These are phyloP conservation scores for Marmota monax DNA, from an alignment of 2,113 vertebrate genomes.

Conservation along the genomic window DNA sequence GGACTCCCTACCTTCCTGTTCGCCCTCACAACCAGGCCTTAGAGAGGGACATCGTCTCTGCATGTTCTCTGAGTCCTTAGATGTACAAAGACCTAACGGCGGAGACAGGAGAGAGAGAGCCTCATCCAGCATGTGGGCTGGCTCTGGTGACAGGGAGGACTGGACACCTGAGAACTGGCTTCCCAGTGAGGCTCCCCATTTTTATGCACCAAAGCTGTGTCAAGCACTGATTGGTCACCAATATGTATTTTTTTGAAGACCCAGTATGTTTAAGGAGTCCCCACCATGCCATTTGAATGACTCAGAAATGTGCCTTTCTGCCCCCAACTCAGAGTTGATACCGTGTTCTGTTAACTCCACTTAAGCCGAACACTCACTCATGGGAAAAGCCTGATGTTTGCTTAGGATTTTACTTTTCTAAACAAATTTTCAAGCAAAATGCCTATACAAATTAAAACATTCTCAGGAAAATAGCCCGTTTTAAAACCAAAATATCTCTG, in stretches of 20 bases:
- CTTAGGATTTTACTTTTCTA: not conserved
- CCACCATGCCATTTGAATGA: rapidly evolving
- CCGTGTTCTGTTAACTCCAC: not conserved
- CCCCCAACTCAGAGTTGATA: not conserved
- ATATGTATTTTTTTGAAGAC: not conserved
- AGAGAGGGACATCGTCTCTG: not conserved
- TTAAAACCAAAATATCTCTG: not conserved
- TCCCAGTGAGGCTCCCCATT: not conserved
- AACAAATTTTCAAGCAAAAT: not conserved
- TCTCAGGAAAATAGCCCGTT: conserved; percentile 53
- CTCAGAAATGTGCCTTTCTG: not conserved
- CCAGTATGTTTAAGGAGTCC: not conserved
- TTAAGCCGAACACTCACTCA: not conserved
- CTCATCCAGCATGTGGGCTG: not conserved
- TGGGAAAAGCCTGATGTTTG: not conserved
- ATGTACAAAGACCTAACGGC: not conserved
- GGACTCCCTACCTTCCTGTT: not conserved
- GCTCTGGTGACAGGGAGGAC: not conserved
- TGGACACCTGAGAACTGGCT: not conserved
- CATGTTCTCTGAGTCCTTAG: not conserved
- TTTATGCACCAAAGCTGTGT: not conserved
- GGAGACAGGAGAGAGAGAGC: not conserved
- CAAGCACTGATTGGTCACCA: too few species aligned
- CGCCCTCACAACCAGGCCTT: not conserved
- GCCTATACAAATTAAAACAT: not conserved